Evolutionary conservation across 2,888 invertebrate genomes (phyloP).

Genomic region (Fissipunctia ypsillon): DNA sequence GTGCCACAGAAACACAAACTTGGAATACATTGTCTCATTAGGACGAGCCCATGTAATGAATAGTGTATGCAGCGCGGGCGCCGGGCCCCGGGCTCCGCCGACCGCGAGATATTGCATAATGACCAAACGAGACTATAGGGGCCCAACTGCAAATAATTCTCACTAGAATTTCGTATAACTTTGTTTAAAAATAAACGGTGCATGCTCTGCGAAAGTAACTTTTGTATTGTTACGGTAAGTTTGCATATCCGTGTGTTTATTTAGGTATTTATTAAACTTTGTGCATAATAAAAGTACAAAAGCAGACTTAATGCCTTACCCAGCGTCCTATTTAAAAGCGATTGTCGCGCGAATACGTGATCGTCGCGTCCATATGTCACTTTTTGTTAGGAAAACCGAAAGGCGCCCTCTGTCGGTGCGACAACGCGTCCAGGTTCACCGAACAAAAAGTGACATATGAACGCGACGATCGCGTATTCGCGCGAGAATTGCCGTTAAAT

Average conservation of each 20-base stretch:
- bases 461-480: too few relatives aligned
- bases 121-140: constrained; percentile 55
- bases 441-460: too few relatives aligned
- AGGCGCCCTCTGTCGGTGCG: too few relatives aligned
- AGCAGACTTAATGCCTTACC: neutral
- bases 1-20: constrained; percentile 73
- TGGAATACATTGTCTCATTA: constrained; percentile 78
- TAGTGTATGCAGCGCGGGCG: constrained; percentile 73
- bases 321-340: too few relatives aligned
- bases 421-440: too few relatives aligned
- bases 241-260: neutral
- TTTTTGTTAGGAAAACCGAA: too few relatives aligned
- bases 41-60: constrained; percentile 76
- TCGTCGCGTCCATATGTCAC: too few relatives aligned
- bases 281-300: neutral
- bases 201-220: constrained; percentile 5
- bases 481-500: too few relatives aligned
- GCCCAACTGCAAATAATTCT: constrained; percentile 42
- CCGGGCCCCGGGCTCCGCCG: constrained; percentile 55
- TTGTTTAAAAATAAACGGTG: constrained; percentile 38
- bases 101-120: constrained; percentile 73
- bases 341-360: too few relatives aligned
- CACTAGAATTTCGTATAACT: constrained; percentile 33
- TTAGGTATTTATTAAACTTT: neutral
- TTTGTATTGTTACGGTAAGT: constrained; percentile 16